phyloP scores from a whole-genome alignment of 1,140 invertebrate genomes.

The Gonioctena quinquepunctata region DNA sequence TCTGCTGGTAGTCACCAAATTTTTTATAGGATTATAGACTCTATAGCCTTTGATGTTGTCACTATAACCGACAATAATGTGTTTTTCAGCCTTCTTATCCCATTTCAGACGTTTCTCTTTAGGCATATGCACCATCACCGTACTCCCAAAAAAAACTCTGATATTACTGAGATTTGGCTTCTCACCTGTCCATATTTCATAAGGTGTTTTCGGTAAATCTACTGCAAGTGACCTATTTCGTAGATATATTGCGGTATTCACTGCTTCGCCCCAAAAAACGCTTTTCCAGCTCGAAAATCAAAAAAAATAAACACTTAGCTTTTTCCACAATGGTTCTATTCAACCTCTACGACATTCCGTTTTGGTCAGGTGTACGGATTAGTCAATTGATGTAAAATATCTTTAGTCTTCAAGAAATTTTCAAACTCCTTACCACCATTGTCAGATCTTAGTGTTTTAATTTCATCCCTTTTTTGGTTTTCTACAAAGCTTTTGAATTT shows the following conservation, averaged over 20 bases:
- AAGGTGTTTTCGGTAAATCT: conserved; percentile 31
- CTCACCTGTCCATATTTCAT: conserved; percentile 36
- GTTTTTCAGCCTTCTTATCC: conserved; percentile 36
- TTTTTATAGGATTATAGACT: conserved; percentile 3
- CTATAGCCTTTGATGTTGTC: conserved; percentile 17
- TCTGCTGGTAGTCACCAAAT: not conserved
- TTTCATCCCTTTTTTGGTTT: conserved; percentile 39
- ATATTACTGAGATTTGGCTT: conserved; percentile 46
- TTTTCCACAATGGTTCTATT: conserved; percentile 54
- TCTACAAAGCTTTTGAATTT: no score
- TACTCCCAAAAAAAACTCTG: conserved; percentile 45
- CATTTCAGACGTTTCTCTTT: conserved; percentile 44
- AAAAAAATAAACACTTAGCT: conserved; percentile 51
- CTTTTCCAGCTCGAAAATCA: conserved; percentile 43
- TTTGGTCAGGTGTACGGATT: conserved; percentile 54
- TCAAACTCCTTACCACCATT: conserved; percentile 35
- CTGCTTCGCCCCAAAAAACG: conserved; percentile 56
- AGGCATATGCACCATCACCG: conserved; percentile 45
- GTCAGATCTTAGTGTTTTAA: conserved; percentile 47
- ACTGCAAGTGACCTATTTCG: conserved; percentile 50
- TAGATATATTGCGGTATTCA: conserved; percentile 56
- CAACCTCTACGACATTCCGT: conserved; percentile 53
- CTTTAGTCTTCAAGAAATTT: conserved; percentile 37
- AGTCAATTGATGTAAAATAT: conserved; percentile 40
- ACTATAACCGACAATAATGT: conserved; percentile 35